Evolutionary conservation across 2,888 invertebrate species (phyloP).

Genomic region (Noctuana brunneofusca): DNA sequence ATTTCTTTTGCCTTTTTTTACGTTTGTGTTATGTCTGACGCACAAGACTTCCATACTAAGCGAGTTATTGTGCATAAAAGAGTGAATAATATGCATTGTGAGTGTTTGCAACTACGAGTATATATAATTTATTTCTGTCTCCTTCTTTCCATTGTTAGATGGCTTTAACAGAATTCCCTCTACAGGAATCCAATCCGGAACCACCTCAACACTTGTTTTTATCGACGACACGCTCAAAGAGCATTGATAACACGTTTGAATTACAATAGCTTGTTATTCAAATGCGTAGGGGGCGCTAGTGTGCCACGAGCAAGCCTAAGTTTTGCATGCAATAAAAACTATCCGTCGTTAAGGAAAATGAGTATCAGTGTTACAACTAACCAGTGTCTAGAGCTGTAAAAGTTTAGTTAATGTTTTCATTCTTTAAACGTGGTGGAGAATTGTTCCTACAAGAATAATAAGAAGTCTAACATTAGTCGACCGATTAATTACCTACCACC

Average conservation of each 20-base stretch:
- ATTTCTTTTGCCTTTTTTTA: no score
- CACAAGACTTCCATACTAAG: no score
- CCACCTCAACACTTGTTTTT: background rate
- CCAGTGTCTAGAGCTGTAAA: background rate
- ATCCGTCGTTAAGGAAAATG: background rate
- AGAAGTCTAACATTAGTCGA: no score
- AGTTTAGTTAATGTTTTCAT: no score
- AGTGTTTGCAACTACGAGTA: no score
- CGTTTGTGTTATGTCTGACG: no score
- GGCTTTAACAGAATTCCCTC: background rate
- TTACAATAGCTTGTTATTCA: conserved; percentile 23
- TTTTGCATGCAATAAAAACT: background rate
- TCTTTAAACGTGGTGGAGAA: no score
- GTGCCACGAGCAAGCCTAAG: background rate
- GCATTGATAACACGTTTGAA: conserved; percentile 18
- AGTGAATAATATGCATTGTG: no score
- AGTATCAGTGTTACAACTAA: background rate
- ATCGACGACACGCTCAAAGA: background rate
- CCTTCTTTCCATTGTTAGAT: background rate
- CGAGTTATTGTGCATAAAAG: no score
- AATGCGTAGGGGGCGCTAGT: conserved; percentile 12
- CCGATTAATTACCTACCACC: no score
- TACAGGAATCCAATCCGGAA: background rate
- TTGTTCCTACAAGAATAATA: no score
- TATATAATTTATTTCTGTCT: no score